Evolutionary conservation across 2,888 invertebrate species (phyloP).

Genomic region (Unio pictorum): DNA sequence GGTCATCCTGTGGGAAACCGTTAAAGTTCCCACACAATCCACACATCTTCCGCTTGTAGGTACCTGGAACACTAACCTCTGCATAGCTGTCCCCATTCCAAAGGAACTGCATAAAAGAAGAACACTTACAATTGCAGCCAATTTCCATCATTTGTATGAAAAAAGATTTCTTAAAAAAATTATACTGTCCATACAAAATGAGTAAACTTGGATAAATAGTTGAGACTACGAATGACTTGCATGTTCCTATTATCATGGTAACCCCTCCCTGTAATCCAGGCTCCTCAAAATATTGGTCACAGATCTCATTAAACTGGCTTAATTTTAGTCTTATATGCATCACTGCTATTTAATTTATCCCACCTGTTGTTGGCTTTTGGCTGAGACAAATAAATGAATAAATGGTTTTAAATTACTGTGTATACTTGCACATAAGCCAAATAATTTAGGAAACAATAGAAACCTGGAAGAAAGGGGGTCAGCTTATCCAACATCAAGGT

Average conservation of each 20-base stretch:
- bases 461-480: no score
- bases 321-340: no score
- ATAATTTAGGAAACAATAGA: no score
- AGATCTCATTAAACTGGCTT: no score
- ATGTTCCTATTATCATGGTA: not conserved
- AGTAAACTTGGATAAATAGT: not conserved
- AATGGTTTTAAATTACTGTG: no score
- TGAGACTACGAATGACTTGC: not conserved
- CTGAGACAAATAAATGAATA: no score
- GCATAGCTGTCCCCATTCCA: constrained; percentile 65
- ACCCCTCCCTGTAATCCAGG: no score
- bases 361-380: no score
- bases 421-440: no score
- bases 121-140: not conserved
- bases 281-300: no score
- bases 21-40: constrained; percentile 69
- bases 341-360: no score
- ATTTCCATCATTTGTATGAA: not conserved
- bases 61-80: constrained; percentile 60
- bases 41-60: constrained; percentile 57
- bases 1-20: constrained; percentile 62
- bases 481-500: no score
- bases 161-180: not conserved
- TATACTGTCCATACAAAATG: not conserved
- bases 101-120: constrained; percentile 40